Conservation (phyloP, 2,888 invertebrate genomes). For the Alloscopus bannaensis region DNA sequence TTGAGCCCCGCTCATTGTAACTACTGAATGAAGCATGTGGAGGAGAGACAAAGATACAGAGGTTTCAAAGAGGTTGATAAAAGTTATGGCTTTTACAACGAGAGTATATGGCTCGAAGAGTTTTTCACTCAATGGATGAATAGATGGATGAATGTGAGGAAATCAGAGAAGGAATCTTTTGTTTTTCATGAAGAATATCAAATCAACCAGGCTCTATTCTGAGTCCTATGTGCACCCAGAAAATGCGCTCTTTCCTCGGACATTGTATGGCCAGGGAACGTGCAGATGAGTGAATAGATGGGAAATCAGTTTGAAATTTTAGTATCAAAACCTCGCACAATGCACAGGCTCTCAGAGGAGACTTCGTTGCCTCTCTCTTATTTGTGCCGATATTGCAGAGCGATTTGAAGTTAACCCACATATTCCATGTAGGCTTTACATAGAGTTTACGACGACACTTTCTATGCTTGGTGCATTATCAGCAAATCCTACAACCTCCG, state of each 20-base stretch:
- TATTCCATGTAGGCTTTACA: too few species aligned
- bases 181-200: constrained; percentile 49
- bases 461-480: too few species aligned
- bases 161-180: constrained; percentile 62
- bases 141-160: constrained; percentile 58
- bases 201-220: constrained; percentile 22
- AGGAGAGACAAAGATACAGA: constrained; percentile 56
- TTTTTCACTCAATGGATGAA: constrained; percentile 49
- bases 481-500: too few species aligned
- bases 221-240: too few species aligned
- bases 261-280: constrained; percentile 3
- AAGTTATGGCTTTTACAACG: constrained; percentile 62
- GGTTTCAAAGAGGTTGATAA: constrained; percentile 64
- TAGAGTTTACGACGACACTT: too few species aligned
- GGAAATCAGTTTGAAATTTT: constrained; percentile 24
- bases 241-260: constrained; percentile 3
- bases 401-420: too few species aligned
- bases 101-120: constrained; percentile 42
- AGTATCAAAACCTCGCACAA: not conserved
- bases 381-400: too few species aligned
- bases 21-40: constrained; percentile 26
- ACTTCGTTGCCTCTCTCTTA: too few species aligned
- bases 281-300: constrained; percentile 4
- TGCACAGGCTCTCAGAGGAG: too few species aligned
- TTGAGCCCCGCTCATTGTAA: constrained; percentile 57